These are phyloP conservation scores for Torymus aiolomorphi DNA, from an alignment of 2,888 invertebrate genomes.

Conservation along the genomic window DNA sequence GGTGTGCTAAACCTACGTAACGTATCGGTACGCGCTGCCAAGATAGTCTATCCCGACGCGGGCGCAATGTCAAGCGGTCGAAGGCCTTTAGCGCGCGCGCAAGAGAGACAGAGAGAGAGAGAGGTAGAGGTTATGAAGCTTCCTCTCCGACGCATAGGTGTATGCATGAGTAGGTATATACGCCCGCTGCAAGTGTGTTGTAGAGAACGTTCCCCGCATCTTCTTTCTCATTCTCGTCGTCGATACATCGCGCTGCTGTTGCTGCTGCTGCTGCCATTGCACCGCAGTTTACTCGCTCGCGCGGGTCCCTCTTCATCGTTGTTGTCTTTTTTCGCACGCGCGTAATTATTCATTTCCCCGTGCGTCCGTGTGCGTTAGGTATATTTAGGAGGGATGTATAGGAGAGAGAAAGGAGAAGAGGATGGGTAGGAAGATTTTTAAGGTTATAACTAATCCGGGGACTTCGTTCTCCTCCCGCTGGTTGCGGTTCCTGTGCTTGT, in stretches of 20 bases:
- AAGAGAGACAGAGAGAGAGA: no score
- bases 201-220: conserved; percentile 16
- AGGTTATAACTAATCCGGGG: no score
- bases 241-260: neutral
- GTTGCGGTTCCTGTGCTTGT: no score
- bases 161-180: no score
- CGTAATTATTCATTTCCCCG: conserved; percentile 41
- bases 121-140: conserved; percentile 29
- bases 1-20: no score
- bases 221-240: conserved; percentile 14
- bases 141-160: neutral
- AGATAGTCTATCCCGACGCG: neutral
- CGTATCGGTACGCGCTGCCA: neutral
- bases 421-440: no score
- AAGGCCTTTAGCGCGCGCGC: conserved; percentile 19
- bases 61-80: conserved; percentile 18
- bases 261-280: conserved; percentile 1
- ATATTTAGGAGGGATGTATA: neutral
- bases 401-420: no score
- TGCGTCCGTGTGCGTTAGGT: neutral
- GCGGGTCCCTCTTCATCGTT: neutral
- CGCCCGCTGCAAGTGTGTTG: no score
- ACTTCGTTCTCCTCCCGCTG: no score
- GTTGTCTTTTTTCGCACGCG: neutral
- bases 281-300: neutral